Conservation (phyloP, 2,888 invertebrate genomes). For the Noctua janthe region DNA sequence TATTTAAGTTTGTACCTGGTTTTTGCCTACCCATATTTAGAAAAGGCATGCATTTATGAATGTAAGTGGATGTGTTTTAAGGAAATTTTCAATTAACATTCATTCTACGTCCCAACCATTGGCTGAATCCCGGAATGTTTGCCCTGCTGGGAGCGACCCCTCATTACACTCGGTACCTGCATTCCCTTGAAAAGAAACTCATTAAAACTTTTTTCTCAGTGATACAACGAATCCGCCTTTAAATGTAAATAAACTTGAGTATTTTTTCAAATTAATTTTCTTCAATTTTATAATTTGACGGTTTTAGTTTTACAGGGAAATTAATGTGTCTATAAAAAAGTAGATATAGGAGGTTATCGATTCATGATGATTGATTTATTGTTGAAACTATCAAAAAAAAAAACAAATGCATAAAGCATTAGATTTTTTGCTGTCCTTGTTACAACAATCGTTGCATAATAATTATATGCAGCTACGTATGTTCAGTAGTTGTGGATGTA, state of each 20-base stretch:
- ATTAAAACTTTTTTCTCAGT: conserved; percentile 76
- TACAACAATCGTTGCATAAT: background rate
- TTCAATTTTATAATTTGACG: conserved; percentile 64
- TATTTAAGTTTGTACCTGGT: background rate
- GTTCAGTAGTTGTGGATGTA: background rate
- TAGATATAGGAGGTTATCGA: conserved; percentile 4
- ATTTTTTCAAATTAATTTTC: conserved; percentile 70
- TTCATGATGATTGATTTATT: conserved; percentile 5
- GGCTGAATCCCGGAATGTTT: conserved; percentile 43
- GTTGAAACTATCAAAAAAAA: background rate
- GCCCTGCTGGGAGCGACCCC: conserved; percentile 17
- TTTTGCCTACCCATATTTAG: background rate
- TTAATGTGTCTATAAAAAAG: background rate
- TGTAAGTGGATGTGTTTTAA: background rate
- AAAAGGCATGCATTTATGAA: background rate
- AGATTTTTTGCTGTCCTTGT: background rate
- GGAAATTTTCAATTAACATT: conserved; percentile 19
- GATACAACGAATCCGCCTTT: conserved; percentile 65
- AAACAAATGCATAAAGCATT: background rate
- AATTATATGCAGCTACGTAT: background rate
- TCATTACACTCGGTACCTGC: conserved; percentile 69
- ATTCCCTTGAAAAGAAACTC: conserved; percentile 74
- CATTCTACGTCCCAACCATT: background rate
- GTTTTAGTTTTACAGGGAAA: background rate
- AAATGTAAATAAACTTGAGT: conserved; percentile 76